Base-by-base conservation (phyloP, 2,888 invertebrate species). In the Bombylius discolor region DNA sequence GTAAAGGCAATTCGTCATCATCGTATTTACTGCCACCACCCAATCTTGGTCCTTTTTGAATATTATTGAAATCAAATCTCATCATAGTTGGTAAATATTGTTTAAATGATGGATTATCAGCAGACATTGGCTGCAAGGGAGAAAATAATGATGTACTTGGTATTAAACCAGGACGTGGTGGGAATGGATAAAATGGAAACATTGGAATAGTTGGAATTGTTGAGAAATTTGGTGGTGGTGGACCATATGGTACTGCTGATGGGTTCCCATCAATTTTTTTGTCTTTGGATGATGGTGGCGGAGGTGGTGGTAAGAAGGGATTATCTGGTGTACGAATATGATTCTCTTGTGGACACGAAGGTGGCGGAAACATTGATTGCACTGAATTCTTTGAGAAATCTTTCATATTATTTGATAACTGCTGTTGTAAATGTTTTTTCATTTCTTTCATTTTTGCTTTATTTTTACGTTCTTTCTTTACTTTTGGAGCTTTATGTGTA, bases 151-250 rank as follows among this genome's bases (percentile, higher is more conserved):
- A 77, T 49, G 78, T 73, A 46, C 77, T 77, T 12, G 81, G 80
- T 70, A 81, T 80, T 56, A 81, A 65, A 3, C 80, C 79, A 52
- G 80, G 76, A 3, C 79, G 77, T 13, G 78, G 70, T 14, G 78
- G 74, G 69, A 68, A 80, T 13, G 67, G 64, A 53, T 66, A 63
- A 12, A 69, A 62, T 5, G 69, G 67, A 51, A 72, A 61, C 68
- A 59, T 72, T 59, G 69, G 65, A 13, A 61, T 59, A 32, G 77
- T 75, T 55, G 77, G 74, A 44, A 64, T 59, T 49, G 57, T 62
- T 0, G 64, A 54, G 33, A 62, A 65, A 44, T 77, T 75, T 14
- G 49, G 5, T 46, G 52, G 9, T 34, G 33, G 47, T 8, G 33
- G 33, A 4, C 39, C 12, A 11, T 11, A 42, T 42, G 8, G 7